A percentile compares a stretch with the other conserved stretches of the same genome.
phyloP scores from a whole-genome alignment of 2,113 vertebrate genomes.

The Periophthalmodon schlosseri region DNA sequence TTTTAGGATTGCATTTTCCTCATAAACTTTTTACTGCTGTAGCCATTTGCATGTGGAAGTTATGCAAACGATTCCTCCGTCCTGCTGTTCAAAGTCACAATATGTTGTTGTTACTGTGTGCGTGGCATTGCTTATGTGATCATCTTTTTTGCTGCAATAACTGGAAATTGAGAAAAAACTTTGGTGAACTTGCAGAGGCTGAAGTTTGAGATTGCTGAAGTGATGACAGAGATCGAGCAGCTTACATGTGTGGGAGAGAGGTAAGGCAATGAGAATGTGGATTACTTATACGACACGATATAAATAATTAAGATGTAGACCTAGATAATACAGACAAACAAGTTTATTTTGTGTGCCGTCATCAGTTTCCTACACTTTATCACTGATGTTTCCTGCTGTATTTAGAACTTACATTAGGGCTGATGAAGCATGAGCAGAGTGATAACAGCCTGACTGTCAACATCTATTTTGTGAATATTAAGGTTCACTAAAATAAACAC shows the following conservation, averaged over 20 bases:
- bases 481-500: background rate
- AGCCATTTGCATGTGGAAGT: slow-evolving; percentile 41
- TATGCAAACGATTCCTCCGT: slow-evolving; percentile 30
- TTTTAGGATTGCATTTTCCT: background rate
- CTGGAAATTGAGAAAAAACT: background rate
- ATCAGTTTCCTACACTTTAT: background rate
- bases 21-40: background rate
- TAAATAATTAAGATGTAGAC: background rate
- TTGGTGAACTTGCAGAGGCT: slow-evolving; percentile 79
- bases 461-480: background rate
- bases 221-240: slow-evolving; percentile 98
- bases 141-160: background rate
- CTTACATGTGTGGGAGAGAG: slow-evolving; percentile 94
- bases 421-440: background rate
- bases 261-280: slow-evolving; percentile 64
- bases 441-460: background rate
- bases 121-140: background rate
- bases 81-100: background rate
- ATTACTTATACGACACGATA: background rate
- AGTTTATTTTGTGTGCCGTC: background rate
- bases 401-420: background rate
- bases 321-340: background rate
- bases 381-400: background rate
- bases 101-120: background rate
- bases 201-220: slow-evolving; percentile 97